Evolutionary conservation across 2,113 vertebrate species (phyloP), one percentile per base, ranked within the genome.

Genomic region (Silurus glanis): DNA sequence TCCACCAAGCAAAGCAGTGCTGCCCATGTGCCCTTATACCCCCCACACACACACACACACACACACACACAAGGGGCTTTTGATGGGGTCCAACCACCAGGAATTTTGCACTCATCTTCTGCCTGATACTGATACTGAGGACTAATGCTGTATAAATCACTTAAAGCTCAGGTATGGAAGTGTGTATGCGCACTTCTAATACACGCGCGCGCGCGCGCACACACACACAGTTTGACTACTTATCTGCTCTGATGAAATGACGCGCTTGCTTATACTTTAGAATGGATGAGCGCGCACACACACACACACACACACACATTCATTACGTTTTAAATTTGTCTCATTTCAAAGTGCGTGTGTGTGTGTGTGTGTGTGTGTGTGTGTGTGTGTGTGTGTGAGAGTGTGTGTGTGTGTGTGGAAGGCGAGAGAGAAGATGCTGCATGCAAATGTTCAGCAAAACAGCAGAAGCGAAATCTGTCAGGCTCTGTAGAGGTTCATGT

Each of bases 181-280:
- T 49, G 55, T 16, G 83, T 19, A 23, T n/a, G 12, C 13, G 12
- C 37, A 19, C 71, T 62, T 62, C 21, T 49, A 49, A 75, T 84
- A 14, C 37, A 71, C 6, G 0, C 10, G n/a, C 13, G 3, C 37
- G 0, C 37, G 3, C 51, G 47, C 4, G 19, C 56, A 14, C 75
- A 5, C 59, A 12, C 58, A 23, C 74, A 53, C 17, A 67, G 53
- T 80, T 86, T 23, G 64, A 59, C 25, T 25, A 45, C 58, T 66
- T 49, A n/a, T 51, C 71, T 66, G 59, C 74, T 66, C 12, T 85
- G 83, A 78, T 79, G 9, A 85, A 78, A 85, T 78, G 72, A 61
- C 64, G 71, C 83, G 51, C 71, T 76, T 51, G n/a, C 72, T 85
- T 85, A 76, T 59, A n/a, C 83, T 67, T 61, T 59, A 67, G 76